phyloP scores from a whole-genome alignment of 2,888 invertebrate species.

The Scaeva pyrastri region DNA sequence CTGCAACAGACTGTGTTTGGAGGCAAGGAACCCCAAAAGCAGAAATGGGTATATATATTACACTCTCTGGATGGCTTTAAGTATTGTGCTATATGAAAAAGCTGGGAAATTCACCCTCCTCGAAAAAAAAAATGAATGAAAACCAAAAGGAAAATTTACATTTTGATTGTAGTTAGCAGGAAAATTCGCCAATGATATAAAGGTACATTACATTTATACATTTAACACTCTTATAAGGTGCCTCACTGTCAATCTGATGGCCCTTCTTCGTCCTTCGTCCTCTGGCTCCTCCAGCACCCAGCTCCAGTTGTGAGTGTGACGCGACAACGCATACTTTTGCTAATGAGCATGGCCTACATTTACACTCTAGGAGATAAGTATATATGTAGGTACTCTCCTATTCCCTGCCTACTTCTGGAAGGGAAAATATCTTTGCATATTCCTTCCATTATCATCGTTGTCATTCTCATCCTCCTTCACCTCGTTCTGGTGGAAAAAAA shows the following conservation, averaged over 20 bases:
- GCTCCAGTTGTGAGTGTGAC: not conserved
- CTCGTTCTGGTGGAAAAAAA: constrained; percentile 25
- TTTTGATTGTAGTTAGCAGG: constrained; percentile 57
- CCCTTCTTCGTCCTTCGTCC: no score
- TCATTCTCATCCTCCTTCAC: constrained; percentile 2
- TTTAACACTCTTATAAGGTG: not conserved
- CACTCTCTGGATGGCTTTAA: not conserved
- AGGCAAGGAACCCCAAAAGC: constrained; percentile 35
- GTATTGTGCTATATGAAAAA: constrained; percentile 16
- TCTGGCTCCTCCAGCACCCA: constrained; percentile 2
- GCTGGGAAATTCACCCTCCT: constrained; percentile 50
- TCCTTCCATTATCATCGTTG: constrained; percentile 48
- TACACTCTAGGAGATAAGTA: not conserved
- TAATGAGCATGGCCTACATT: constrained; percentile 74
- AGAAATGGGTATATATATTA: constrained; percentile 1
- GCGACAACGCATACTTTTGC: constrained; percentile 51
- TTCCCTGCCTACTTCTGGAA: not conserved
- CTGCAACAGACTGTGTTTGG: no score
- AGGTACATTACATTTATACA: not conserved
- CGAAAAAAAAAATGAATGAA: constrained; percentile 55
- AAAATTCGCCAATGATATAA: constrained; percentile 3
- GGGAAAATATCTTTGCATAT: constrained; percentile 44
- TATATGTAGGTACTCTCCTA: constrained; percentile 12
- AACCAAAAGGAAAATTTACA: constrained; percentile 71
- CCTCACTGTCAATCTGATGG: constrained; percentile 57